Base-by-base conservation (phyloP, 2,888 invertebrate species). In the Strigamia crassipes region DNA sequence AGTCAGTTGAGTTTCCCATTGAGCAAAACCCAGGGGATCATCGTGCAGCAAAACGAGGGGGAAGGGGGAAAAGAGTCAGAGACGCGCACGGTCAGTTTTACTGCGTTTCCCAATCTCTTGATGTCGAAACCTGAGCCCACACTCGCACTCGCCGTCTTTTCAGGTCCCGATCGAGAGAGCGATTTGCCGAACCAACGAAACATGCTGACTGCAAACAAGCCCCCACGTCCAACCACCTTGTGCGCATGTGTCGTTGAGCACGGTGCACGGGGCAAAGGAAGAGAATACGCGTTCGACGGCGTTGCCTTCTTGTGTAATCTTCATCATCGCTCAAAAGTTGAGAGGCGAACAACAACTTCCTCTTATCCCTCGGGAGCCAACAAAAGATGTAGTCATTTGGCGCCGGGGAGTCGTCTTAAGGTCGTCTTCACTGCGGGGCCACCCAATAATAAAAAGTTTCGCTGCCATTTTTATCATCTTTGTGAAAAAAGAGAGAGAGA, bases 291-390 rank as follows among this genome's bases (percentile, higher is more conserved):
- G 61, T 18, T 18, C 10, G 61, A 23, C 18, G 61, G 61, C 61
- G 61, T 23, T 61, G 61, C 61, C 61, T 23, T 21, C n/a, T n/a
- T n/a, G 61, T 61, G 61, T 61, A 61, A 61, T 61, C 61, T 61
- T 61, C 61, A 61, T 61, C 61, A 61, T 61, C 61, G 61, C 23
- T 61, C 21, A 61, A 61, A 51, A 61, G 61, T 61, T 61, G 61
- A 61, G 23, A 61, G 61, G 61, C 61, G 61, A 61, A 61, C 21
- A 21, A 23, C 61, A 23, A 61, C 18, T 18, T 61, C 15, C 42
- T 46, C 15, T 46, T 46, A 46, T 61, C 61, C 61, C 18, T 18
- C 4, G 61, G 61, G 61, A 61, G 61, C 61, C 23, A 61, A 61
- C 61, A 61, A 61, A 61, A 5, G 61, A 61, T 61, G 10, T 61